Conservation (phyloP, 2,888 invertebrate species). For the Octonoba sinensis region DNA sequence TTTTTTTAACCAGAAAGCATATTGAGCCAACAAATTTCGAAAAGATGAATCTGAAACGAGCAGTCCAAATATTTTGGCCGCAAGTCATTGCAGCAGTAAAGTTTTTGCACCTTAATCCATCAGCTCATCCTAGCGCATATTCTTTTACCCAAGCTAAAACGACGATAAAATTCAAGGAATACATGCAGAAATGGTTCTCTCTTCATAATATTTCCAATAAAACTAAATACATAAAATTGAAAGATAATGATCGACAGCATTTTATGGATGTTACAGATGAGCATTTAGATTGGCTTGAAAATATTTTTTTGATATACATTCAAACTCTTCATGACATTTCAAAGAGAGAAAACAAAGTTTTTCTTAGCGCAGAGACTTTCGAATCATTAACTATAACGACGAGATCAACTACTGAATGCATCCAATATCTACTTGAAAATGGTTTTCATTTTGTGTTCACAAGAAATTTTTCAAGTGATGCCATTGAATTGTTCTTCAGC, state of each 20-base stretch:
- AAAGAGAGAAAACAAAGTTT: background rate
- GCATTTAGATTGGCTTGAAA: background rate
- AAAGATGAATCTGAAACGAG: conserved; percentile 10
- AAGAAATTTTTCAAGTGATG: conserved; percentile 2
- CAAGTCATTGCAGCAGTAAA: background rate
- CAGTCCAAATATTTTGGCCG: background rate
- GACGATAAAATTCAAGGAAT: background rate
- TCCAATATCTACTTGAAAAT: background rate
- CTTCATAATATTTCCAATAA: background rate
- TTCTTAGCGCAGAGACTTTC: background rate
- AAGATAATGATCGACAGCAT: background rate
- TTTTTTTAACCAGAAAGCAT: background rate
- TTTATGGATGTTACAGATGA: background rate
- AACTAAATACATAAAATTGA: background rate
- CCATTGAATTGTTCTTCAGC: background rate
- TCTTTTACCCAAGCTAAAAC: background rate
- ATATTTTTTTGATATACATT: background rate
- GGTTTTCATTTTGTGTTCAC: conserved; percentile 1
- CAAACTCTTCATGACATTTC: background rate
- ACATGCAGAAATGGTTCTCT: background rate
- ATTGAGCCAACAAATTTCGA: conserved; percentile 11
- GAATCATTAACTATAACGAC: background rate
- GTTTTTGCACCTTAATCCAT: background rate
- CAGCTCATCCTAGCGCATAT: background rate
- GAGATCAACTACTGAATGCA: background rate